Conservation (phyloP, 2,888 invertebrate species). For the Tholera decimalis region DNA sequence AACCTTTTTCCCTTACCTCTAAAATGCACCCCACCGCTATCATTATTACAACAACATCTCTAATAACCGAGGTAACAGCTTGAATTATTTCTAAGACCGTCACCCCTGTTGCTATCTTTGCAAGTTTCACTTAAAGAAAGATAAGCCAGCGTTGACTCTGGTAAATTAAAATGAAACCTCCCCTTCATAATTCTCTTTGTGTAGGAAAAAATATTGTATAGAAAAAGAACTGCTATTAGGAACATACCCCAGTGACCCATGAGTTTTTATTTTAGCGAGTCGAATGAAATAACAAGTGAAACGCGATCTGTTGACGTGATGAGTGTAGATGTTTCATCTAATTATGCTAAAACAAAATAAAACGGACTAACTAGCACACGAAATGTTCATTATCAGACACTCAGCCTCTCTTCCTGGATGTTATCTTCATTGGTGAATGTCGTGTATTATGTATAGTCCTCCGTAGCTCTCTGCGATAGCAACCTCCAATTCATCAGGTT, state of each 20-base stretch:
- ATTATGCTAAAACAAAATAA: too few relatives aligned
- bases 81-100: constrained; percentile 47
- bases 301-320: too few relatives aligned
- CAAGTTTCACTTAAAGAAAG: constrained; percentile 46
- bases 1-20: constrained; percentile 29
- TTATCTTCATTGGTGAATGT: too few relatives aligned
- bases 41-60: constrained; percentile 37
- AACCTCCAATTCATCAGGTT: too few relatives aligned
- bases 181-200: constrained; percentile 54
- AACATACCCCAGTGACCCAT: neutral
- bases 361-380: too few relatives aligned
- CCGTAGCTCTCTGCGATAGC: too few relatives aligned
- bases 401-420: too few relatives aligned
- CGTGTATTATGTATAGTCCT: too few relatives aligned
- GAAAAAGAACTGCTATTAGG: constrained; percentile 3
- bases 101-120: constrained; percentile 40
- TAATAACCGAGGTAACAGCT: constrained; percentile 46
- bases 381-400: too few relatives aligned
- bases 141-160: constrained; percentile 56
- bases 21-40: constrained; percentile 36
- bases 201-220: neutral
- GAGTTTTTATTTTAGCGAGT: neutral
- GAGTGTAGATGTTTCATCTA: too few relatives aligned
- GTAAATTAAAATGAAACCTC: constrained; percentile 61
- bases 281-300: too few relatives aligned